Evolutionary conservation across 2,797 vertebrate species (phyloP), one percentile per base, ranked within the genome.

Genomic region (Microcaecilia unicolor): DNA sequence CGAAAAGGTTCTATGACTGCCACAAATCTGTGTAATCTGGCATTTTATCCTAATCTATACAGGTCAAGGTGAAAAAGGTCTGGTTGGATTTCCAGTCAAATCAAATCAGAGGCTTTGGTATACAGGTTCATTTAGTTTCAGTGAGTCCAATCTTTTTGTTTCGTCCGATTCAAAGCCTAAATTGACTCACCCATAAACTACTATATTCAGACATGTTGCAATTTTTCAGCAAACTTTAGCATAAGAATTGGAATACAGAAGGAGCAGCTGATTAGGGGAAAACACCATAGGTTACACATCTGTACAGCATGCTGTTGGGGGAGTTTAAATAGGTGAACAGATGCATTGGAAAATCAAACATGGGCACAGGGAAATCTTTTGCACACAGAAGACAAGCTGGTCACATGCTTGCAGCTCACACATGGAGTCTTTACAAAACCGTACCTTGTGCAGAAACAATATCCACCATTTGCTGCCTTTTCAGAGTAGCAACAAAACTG

Each of bases 271-370:
- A 67, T 74, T 78, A 70, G 70, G 72, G 80, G 66, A 74, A 70
- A 74, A 76, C 67, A 36, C 68, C 76, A 74, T 77, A 72, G 72
- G 66, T 67, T 66, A 71, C 67, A 67, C 74, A 73, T 75, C 75
- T 76, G 72, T 65, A 67, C 51, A 66, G 67, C 80, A 79, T 71
- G 72, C 65, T 73, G 69, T 69, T 76, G 72, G 74, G 72, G 74
- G 67, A 76, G 55, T 68, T 78, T 82, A 71, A 77, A 76, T 75
- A 75, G 70, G 71, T 55, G 70, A 75, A 76, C 75, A 81, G 77
- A 83, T 83, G 77, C 74, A 77, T 71, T 81, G 72, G 71, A 78
- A 81, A 83, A 82, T 83, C 74, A 78, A 75, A 79, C 77, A 73
- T 74, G 72, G 65, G 78, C 80, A 70, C 42, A 64, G 76, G 61